A percentile compares a stretch with the other conserved stretches of the same genome.
Evolutionary conservation across 2,797 vertebrate genomes (phyloP).

Genomic region (Clamator glandarius): DNA sequence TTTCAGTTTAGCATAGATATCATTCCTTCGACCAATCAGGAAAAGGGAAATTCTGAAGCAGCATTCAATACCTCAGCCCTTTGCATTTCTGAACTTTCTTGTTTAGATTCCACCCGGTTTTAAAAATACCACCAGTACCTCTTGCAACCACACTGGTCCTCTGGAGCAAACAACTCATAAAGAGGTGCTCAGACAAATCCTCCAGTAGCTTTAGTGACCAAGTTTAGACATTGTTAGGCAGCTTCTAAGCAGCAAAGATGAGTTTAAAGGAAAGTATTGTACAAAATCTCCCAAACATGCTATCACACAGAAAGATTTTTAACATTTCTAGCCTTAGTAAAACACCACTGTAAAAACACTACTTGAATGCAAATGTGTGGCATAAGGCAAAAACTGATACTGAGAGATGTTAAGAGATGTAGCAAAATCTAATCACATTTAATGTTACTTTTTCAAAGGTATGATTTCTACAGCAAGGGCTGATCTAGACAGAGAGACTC

Average conservation of each 20-base stretch:
- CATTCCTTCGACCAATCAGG: background rate
- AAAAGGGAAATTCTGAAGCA: background rate
- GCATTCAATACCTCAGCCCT: background rate
- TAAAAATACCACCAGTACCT: background rate
- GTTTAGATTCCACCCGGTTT: background rate
- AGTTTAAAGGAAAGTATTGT: background rate
- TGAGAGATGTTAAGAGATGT: background rate
- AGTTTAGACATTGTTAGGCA: background rate
- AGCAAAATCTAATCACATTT: background rate
- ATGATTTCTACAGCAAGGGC: conserved; percentile 78
- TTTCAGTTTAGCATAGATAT: background rate
- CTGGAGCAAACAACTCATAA: background rate
- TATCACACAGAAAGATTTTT: background rate
- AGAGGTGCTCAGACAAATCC: background rate
- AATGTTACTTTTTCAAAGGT: conserved; percentile 76
- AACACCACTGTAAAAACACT: background rate
- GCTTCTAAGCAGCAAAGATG: background rate
- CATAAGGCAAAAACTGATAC: background rate
- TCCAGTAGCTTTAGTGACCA: background rate
- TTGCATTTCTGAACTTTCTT: background rate
- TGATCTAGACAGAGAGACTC: conserved; percentile 87
- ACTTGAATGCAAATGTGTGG: background rate
- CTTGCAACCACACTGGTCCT: background rate
- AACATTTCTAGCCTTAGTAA: background rate
- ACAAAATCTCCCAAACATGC: background rate